These are phyloP conservation scores for Neoascia interrupta DNA, from an alignment of 2,888 invertebrate species.

Conservation along the genomic window DNA sequence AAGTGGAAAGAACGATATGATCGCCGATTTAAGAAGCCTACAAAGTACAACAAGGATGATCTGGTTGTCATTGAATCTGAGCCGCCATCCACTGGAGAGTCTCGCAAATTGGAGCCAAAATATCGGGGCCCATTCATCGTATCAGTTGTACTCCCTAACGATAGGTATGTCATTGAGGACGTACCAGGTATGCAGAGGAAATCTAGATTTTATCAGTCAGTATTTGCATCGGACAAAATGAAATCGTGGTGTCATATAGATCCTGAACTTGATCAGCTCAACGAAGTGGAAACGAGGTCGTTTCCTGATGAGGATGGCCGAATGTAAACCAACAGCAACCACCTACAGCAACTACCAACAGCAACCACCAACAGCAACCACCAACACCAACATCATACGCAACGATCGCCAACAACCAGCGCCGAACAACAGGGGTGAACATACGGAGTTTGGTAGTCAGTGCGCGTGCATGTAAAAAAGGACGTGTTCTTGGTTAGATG, in stretches of 20 bases:
- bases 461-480: no score
- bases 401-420: no score
- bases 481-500: no score
- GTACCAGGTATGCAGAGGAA: constrained; percentile 17
- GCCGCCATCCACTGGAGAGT: constrained; percentile 2
- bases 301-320: constrained; percentile 29
- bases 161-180: constrained; percentile 28
- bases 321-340: no score
- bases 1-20: constrained; percentile 52
- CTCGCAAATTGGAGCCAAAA: constrained; percentile 16
- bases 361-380: no score
- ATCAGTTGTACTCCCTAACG: constrained; percentile 1
- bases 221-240: constrained; percentile 14
- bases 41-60: constrained; percentile 15
- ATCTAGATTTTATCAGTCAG: not conserved
- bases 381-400: no score
- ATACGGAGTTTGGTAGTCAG: no score
- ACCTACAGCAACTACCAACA: no score
- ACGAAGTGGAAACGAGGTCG: constrained; percentile 4
- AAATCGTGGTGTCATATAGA: constrained; percentile 11
- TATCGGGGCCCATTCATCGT: constrained; percentile 16
- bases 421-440: no score
- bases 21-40: constrained; percentile 8
- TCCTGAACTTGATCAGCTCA: not conserved
- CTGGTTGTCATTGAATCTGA: constrained; percentile 13